Evolutionary conservation across 1,140 invertebrate species (phyloP).

Genomic region (Pogonomyrmex barbatus): DNA sequence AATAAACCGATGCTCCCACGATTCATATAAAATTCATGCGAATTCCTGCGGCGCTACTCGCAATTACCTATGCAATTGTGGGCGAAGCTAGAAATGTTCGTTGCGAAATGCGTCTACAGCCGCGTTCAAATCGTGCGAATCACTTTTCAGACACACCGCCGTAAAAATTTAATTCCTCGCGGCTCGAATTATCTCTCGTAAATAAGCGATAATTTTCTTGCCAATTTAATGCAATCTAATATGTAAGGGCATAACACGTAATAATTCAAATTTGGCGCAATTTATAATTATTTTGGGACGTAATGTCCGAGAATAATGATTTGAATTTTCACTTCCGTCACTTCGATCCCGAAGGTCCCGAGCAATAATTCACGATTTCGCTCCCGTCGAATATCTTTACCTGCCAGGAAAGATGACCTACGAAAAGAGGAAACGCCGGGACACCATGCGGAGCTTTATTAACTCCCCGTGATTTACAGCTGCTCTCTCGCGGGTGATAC

Average conservation of each 20-base stretch:
- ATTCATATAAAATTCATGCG: conserved; percentile 24
- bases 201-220: background rate
- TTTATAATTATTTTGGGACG: background rate
- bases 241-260: too few relatives aligned
- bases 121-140: conserved; percentile 2
- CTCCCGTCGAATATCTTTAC: conserved; percentile 63
- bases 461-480: conserved; percentile 72
- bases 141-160: background rate
- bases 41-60: background rate
- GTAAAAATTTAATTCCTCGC: background rate
- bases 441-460: conserved; percentile 66
- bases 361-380: conserved; percentile 13
- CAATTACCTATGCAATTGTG: background rate
- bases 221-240: background rate
- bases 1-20: background rate
- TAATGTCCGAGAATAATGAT: background rate
- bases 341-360: background rate
- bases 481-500: conserved; percentile 68
- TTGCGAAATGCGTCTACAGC: background rate
- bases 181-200: background rate
- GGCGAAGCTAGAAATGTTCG: background rate
- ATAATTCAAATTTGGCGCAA: background rate
- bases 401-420: background rate
- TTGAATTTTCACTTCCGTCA: background rate
- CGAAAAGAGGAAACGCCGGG: conserved; percentile 30